These are phyloP conservation scores for Halocaridina rubra DNA, from an alignment of 2,888 invertebrate genomes.

Conservation along the genomic window DNA sequence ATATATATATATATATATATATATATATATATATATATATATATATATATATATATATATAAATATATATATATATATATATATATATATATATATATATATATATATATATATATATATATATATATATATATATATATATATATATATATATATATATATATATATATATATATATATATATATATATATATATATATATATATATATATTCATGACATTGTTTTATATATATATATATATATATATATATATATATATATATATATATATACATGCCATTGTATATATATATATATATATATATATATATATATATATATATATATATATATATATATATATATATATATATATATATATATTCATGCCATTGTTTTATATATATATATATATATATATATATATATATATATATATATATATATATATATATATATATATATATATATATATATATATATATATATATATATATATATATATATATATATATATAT, in stretches of 20 bases:
- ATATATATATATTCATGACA: background rate
- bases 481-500: conserved; percentile 8
- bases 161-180: background rate
- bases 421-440: conserved; percentile 1
- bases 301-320: conserved; percentile 2
- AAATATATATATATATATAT: background rate
- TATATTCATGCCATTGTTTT: background rate
- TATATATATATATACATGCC: background rate
- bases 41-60: background rate
- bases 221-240: background rate
- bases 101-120: background rate
- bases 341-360: conserved; percentile 8
- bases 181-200: background rate
- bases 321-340: background rate
- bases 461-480: background rate
- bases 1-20: conserved; percentile 4
- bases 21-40: conserved; percentile 8
- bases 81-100: background rate
- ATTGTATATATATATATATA: background rate
- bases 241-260: conserved; percentile 8
- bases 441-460: conserved; percentile 8
- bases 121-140: conserved; percentile 8
- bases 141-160: conserved; percentile 3
- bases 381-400: background rate
- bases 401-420: conserved; percentile 8